A percentile compares a stretch with the other conserved stretches of the same genome.
Evolutionary conservation across 2,888 invertebrate species (phyloP).

Genomic region (Agrilus cyanescens): DNA sequence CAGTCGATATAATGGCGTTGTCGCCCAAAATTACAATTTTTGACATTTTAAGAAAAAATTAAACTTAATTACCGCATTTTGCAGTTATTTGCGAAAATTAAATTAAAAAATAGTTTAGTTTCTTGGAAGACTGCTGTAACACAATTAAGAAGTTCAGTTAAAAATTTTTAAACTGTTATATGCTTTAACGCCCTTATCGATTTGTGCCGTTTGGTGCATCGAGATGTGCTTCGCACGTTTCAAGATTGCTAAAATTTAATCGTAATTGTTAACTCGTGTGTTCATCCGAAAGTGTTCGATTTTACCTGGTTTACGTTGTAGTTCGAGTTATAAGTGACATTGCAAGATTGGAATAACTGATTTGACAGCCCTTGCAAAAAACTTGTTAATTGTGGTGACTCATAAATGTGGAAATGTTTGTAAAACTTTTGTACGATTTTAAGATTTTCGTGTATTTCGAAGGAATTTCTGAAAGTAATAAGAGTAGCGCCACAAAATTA

Average conservation of each 20-base stretch:
- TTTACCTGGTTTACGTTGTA: constrained; percentile 4
- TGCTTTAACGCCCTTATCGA: constrained; percentile 37
- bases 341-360: constrained; percentile 16
- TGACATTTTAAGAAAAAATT: constrained; percentile 13
- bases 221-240: constrained; percentile 27
- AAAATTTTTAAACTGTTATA: not conserved
- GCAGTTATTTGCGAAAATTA: too few relatives aligned
- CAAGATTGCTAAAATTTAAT: constrained; percentile 13
- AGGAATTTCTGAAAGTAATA: too few relatives aligned
- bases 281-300: constrained; percentile 9
- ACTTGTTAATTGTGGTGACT: constrained; percentile 7
- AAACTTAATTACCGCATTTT: too few relatives aligned
- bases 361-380: constrained; percentile 17
- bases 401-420: constrained; percentile 12
- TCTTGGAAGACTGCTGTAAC: too few relatives aligned
- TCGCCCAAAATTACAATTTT: constrained; percentile 26
- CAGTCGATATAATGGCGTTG: constrained; percentile 38
- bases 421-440: not conserved
- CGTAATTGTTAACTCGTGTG: constrained; percentile 1
- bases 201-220: constrained; percentile 33
- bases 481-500: too few relatives aligned
- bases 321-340: constrained; percentile 18
- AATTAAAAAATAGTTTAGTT: too few relatives aligned
- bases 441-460: not conserved
- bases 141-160: too few relatives aligned